Evolutionary conservation across 2,113 vertebrate species (phyloP).

Genomic region (Nyctereutes procyonoides): DNA sequence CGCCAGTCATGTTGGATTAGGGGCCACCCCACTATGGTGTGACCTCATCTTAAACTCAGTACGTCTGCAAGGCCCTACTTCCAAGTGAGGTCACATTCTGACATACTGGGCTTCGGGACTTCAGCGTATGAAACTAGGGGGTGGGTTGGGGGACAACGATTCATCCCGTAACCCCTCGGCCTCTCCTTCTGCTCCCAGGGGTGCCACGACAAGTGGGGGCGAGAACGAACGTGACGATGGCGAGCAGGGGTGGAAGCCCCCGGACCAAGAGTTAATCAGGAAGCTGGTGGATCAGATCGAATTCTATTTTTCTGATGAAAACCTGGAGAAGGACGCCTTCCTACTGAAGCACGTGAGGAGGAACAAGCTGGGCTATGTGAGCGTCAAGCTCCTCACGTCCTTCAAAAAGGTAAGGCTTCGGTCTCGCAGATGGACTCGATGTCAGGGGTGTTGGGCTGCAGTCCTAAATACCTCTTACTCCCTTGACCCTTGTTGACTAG

Average conservation of each 20-base stretch:
- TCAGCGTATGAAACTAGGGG: not conserved
- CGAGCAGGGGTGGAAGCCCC: constrained; percentile 93
- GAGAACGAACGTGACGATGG: constrained; percentile 92
- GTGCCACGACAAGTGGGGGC: constrained; percentile 90
- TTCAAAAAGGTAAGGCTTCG: constrained; percentile 95
- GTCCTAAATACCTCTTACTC: not conserved
- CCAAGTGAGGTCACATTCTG: not conserved
- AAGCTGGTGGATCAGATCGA: constrained; percentile 96
- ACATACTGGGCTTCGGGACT: not conserved
- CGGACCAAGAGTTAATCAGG: constrained; percentile 92
- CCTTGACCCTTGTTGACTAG: not conserved
- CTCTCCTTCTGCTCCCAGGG: constrained; percentile 81
- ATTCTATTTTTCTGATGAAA: constrained; percentile 97
- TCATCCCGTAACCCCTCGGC: rapidly evolving
- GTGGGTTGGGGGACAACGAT: no score
- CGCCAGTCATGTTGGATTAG: not conserved
- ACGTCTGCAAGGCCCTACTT: not conserved
- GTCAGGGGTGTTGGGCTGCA: rapidly evolving
- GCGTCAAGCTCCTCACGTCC: constrained; percentile 97
- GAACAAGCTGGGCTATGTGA: constrained; percentile 98
- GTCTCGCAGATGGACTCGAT: not conserved
- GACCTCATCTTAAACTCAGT: not conserved
- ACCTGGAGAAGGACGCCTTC: constrained; percentile 98
- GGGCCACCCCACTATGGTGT: not conserved
- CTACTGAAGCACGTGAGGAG: constrained; percentile 96